These are phyloP conservation scores for Brachionus calyciflorus DNA, from an alignment of 1,140 invertebrate species.

Conservation along the genomic window DNA sequence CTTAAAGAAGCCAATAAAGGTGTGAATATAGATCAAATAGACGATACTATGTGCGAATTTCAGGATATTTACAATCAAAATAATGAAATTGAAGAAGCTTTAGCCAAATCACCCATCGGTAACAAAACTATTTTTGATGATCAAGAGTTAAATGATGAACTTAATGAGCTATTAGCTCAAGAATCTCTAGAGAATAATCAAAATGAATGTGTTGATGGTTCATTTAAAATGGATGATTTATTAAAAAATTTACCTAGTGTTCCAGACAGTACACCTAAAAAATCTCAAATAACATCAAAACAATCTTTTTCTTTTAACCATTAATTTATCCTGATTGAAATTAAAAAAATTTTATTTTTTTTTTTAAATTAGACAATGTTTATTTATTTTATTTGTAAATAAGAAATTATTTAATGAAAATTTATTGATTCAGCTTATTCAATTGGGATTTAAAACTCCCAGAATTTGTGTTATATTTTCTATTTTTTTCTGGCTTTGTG, in stretches of 20 bases:
- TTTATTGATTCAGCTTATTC: not conserved
- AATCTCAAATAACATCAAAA: not conserved
- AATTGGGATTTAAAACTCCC: not conserved
- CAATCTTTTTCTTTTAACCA: not conserved
- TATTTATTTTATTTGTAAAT: not conserved
- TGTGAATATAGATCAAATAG: conserved; percentile 3
- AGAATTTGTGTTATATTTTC: too few relatives aligned
- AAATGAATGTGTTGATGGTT: not conserved
- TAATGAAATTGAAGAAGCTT: conserved; percentile 44
- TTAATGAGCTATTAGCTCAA: conserved; percentile 20
- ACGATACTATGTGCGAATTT: conserved; percentile 31
- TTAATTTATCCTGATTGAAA: too few relatives aligned
- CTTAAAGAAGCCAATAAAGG: conserved; percentile 38
- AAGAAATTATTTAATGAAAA: not conserved
- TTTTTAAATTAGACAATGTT: not conserved
- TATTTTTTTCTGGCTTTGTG: not conserved
- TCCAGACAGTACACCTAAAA: not conserved
- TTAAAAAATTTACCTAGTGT: conserved; percentile 22
- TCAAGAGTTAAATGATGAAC: conserved; percentile 15
- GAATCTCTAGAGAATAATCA: not conserved
- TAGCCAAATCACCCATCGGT: not conserved
- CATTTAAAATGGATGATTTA: conserved; percentile 14
- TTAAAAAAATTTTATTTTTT: not conserved
- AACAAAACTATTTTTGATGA: conserved; percentile 22
- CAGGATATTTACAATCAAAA: conserved; percentile 40